Base-by-base conservation (phyloP, 2,888 invertebrate genomes). In the Athalia rosae region DNA sequence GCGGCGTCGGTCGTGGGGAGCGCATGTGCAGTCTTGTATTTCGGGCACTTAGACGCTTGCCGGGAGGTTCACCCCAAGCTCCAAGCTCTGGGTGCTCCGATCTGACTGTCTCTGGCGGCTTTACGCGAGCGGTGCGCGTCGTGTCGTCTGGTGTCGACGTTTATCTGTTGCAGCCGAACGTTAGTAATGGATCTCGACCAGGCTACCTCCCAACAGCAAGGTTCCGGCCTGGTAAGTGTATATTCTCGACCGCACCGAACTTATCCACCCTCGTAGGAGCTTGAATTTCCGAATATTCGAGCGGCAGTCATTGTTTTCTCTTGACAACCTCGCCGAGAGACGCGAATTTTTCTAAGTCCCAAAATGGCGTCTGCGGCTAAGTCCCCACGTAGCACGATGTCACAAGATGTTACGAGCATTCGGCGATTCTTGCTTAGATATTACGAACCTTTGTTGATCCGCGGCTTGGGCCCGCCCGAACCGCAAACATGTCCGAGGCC, bases 311-410 rank as follows among this genome's bases (percentile, higher is more conserved):
- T 81, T 83, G 83, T 92, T 91, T 91, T 91, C 92, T 92, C 90
- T 91, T 93, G 92, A 86, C 90, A 89, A 86, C 77, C 79, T 80
- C 84, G 88, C 88, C 89, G 89, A 90, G 90, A 89, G 91, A 91
- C 85, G 86, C 89, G 90, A 92, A 93, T 90, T 93, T 92, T 93
- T 93, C 93, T 93, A 95, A 95, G 95, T 95, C 95, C 94, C 94
- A 95, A 95, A 94, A 95, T 95, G 95, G 95, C 95, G 95, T 94
- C 95, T 93, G 93, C 92, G 92, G 92, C 92, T 92, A 93, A 94
- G 93, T 93, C 93, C 93, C 92, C 80, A 79, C 80, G 82, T 80
- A 77, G 80, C 81, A 81, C 79, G 78, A 61, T 79, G 78, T 80
- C 43, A 74, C 74, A 62, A 62, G 74, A 74, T 62, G 77, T 69